phyloP scores from a whole-genome alignment of 2,113 vertebrate genomes.

The Alligator sinensis region DNA sequence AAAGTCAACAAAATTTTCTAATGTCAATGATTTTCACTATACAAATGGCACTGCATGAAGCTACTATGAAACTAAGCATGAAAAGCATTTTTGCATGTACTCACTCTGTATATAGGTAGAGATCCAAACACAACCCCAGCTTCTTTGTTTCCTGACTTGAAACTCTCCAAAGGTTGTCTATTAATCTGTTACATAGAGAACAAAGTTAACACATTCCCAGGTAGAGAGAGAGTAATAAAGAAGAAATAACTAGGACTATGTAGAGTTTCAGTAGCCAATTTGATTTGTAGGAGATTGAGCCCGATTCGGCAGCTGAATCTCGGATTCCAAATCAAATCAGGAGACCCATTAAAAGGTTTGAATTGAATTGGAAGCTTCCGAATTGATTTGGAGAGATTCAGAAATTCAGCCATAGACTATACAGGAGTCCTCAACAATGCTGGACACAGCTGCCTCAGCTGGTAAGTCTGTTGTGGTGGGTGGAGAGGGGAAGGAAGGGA shows the following conservation, averaged over 20 bases:
- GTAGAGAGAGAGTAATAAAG: constrained; percentile 7
- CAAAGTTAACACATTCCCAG: constrained; percentile 36
- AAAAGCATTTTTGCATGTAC: background rate
- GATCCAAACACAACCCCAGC: constrained; percentile 71
- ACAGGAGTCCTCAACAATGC: too few relatives aligned
- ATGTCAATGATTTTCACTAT: background rate
- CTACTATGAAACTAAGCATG: background rate
- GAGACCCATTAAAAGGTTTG: too few relatives aligned
- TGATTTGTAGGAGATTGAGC: too few relatives aligned
- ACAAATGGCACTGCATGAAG: background rate
- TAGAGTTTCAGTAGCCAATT: too few relatives aligned
- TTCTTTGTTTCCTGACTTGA: constrained; percentile 57
- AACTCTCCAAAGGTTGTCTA: constrained; percentile 55
- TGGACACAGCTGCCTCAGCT: too few relatives aligned
- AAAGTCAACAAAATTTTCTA: background rate
- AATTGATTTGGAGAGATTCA: too few relatives aligned
- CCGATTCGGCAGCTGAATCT: too few relatives aligned
- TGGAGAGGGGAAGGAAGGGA: too few relatives aligned
- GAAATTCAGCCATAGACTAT: too few relatives aligned
- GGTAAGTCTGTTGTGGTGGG: too few relatives aligned
- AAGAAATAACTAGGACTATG: background rate
- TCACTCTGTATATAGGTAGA: constrained; percentile 78
- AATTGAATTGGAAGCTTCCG: too few relatives aligned
- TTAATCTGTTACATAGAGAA: constrained; percentile 53
- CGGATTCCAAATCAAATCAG: too few relatives aligned